Conservation (phyloP, 2,888 invertebrate species). For the Endotricha flammealis region DNA sequence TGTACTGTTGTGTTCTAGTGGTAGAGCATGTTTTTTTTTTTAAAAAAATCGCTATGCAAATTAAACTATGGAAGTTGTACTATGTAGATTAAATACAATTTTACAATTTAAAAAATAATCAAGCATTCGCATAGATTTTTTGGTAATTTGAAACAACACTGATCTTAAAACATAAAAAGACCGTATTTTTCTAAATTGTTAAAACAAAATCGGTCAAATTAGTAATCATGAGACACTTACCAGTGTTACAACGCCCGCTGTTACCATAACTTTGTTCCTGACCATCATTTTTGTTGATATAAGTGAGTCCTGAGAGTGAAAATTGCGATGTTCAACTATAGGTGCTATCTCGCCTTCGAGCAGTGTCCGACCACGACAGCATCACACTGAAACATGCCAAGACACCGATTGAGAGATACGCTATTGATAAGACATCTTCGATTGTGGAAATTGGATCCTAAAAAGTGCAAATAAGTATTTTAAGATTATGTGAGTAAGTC, state of each 20-base stretch:
- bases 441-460: neutral
- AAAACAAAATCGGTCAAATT: no score
- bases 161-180: no score
- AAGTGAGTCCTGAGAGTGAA: neutral
- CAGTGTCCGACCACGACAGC: conserved; percentile 1
- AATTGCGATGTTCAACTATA: neutral
- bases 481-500: neutral
- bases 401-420: conserved; percentile 8
- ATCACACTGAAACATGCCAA: conserved; percentile 2
- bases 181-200: no score
- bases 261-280: conserved; percentile 13
- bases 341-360: neutral
- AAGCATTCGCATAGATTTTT: no score
- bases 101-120: no score
- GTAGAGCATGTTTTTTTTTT: no score
- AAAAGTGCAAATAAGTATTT: neutral
- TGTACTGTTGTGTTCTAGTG: no score
- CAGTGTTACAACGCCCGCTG: conserved; percentile 14
- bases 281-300: conserved; percentile 9
- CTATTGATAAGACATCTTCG: conserved; percentile 4
- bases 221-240: no score
- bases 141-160: no score
- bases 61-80: no score
- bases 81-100: no score
- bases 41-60: no score